Evolutionary conservation across 2,888 invertebrate genomes (phyloP).

Genomic region (Chymomyza procnemis): DNA sequence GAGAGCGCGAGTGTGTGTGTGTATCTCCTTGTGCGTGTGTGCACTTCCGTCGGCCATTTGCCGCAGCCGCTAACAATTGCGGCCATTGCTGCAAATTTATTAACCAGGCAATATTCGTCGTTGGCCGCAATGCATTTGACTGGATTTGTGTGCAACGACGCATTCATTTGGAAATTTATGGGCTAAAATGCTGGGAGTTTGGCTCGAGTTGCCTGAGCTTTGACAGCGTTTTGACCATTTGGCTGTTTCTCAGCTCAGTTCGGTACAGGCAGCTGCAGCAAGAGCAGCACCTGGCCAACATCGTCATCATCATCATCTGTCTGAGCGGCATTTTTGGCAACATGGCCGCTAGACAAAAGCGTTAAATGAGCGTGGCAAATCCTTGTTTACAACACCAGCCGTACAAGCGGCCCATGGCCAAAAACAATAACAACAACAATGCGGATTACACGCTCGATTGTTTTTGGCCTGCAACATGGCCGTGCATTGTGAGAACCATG

Average conservation of each 20-base stretch:
- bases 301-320: neutral
- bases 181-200: constrained; percentile 40
- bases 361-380: constrained; percentile 75
- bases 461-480: constrained; percentile 31
- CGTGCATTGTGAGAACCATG: neutral
- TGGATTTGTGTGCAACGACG: constrained; percentile 71
- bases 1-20: neutral
- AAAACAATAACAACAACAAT: neutral
- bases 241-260: neutral
- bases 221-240: neutral
- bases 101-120: constrained; percentile 46
- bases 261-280: neutral
- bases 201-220: constrained; percentile 35
- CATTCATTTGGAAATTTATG: constrained; percentile 75
- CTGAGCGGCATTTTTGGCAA: constrained; percentile 35
- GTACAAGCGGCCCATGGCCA: constrained; percentile 42
- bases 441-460: constrained; percentile 69
- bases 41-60: constrained; percentile 62
- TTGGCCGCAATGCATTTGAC: constrained; percentile 42
- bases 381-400: constrained; percentile 60
- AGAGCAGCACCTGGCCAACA: neutral
- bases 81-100: constrained; percentile 64
- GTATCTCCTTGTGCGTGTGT: constrained; percentile 9
- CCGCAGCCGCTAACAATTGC: constrained; percentile 46
- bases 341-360: constrained; percentile 67